phyloP scores from a whole-genome alignment of 1,140 invertebrate species.

The honey bee (Apis mellifera) region Amel_HAv3.1 CM009942.2:8279501-8280000 shows the following conservation, averaged over 20 bases:
- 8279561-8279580: background rate
- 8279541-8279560: background rate
- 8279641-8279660: slow-evolving; percentile 4
- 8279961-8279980: background rate
- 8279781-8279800: slow-evolving; percentile 24
- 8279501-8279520: no score
- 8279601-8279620: background rate
- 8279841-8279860: slow-evolving; percentile 35
- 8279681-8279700: slow-evolving; percentile 50
- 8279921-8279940: background rate
- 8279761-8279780: slow-evolving; percentile 41
- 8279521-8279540: background rate
- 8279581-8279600: background rate
- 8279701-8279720: slow-evolving; percentile 6
- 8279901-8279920: background rate
- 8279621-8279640: background rate
- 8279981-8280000: background rate
- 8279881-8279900: background rate
- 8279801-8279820: slow-evolving; percentile 41
- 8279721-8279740: slow-evolving; percentile 55
- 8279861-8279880: slow-evolving; percentile 27
- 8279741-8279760: slow-evolving; percentile 54
- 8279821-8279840: slow-evolving; percentile 33
- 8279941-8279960: background rate
- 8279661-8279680: slow-evolving; percentile 43